phyloP scores from a whole-genome alignment of 2,113 vertebrate genomes.

The Chamaea fasciata region DNA sequence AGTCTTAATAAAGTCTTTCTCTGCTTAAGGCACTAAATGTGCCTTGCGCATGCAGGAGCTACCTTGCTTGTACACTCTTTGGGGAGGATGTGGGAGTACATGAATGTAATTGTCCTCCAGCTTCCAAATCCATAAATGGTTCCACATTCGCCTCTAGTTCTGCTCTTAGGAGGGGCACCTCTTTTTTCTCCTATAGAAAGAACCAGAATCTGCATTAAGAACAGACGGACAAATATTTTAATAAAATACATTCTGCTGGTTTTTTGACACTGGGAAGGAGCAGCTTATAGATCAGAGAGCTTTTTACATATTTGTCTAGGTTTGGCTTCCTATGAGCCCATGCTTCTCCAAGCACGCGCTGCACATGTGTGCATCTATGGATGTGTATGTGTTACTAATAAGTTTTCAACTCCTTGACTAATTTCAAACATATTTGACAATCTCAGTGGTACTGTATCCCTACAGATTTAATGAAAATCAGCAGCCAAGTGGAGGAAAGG shows the following conservation, averaged over 20 bases:
- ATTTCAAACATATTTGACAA: background rate
- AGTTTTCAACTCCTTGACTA: background rate
- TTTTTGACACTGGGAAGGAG: background rate
- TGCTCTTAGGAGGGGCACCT: background rate
- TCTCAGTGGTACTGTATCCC: background rate
- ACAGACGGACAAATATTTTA: background rate
- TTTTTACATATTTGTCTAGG: background rate
- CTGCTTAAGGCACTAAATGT: background rate
- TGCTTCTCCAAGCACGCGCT: background rate
- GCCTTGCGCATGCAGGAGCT: background rate
- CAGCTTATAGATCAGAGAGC: background rate
- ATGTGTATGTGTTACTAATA: background rate
- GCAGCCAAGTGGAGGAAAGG: background rate
- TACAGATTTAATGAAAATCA: background rate
- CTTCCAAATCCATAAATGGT: background rate
- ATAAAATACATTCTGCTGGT: background rate
- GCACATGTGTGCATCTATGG: background rate
- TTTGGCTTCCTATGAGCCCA: background rate
- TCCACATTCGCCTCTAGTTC: background rate
- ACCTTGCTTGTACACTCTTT: fast-evolving
- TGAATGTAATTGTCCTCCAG: background rate
- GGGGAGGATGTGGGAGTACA: background rate
- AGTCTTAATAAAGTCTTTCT: background rate
- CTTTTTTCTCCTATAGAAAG: background rate
- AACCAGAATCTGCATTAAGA: background rate